Percentiles rank a stretch among this genome's conserved stretches.
phyloP scores from a whole-genome alignment of 2,113 vertebrate genomes.

The Sinocyclocheilus anophthalmus region DNA sequence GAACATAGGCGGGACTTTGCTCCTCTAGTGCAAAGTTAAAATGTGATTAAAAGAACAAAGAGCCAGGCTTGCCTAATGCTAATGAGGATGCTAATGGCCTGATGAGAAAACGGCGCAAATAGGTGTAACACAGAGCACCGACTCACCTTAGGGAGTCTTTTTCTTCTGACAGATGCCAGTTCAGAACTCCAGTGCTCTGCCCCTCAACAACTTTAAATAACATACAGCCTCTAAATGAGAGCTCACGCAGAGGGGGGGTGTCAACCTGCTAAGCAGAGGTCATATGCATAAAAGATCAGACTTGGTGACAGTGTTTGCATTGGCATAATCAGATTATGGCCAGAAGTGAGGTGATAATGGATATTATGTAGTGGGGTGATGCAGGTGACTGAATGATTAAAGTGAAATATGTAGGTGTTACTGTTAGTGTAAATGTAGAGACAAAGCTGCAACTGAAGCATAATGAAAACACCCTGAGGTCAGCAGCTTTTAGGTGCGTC shows the following conservation, averaged over 20 bases:
- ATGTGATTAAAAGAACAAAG: slow-evolving; percentile 59
- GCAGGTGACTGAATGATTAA: slow-evolving; percentile 39
- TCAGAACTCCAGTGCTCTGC: slow-evolving; percentile 17
- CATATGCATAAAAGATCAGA: slow-evolving; percentile 36
- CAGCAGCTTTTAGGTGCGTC: neutral
- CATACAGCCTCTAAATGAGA: slow-evolving; percentile 43
- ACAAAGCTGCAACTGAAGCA: slow-evolving; percentile 6
- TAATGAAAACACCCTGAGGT: slow-evolving; percentile 27
- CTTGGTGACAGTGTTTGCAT: slow-evolving; percentile 44
- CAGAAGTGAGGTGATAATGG: slow-evolving; percentile 42
- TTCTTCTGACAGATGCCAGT: slow-evolving; percentile 50
- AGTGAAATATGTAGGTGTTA: slow-evolving; percentile 36
- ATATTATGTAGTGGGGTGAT: slow-evolving; percentile 46
- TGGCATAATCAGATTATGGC: slow-evolving; percentile 33
- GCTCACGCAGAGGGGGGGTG: slow-evolving; percentile 14
- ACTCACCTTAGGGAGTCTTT: slow-evolving; percentile 48
- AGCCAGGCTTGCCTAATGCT: slow-evolving; percentile 39
- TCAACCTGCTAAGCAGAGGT: slow-evolving; percentile 30
- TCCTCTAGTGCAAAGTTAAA: slow-evolving; percentile 48
- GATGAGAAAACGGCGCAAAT: slow-evolving; percentile 52
- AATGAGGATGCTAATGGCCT: slow-evolving; percentile 52
- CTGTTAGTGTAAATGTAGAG: neutral
- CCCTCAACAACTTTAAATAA: slow-evolving; percentile 45
- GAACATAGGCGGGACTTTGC: slow-evolving; percentile 33
- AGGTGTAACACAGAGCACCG: slow-evolving; percentile 42